Conservation (phyloP, 2,888 invertebrate genomes). For the Aleiodes alternator region DNA sequence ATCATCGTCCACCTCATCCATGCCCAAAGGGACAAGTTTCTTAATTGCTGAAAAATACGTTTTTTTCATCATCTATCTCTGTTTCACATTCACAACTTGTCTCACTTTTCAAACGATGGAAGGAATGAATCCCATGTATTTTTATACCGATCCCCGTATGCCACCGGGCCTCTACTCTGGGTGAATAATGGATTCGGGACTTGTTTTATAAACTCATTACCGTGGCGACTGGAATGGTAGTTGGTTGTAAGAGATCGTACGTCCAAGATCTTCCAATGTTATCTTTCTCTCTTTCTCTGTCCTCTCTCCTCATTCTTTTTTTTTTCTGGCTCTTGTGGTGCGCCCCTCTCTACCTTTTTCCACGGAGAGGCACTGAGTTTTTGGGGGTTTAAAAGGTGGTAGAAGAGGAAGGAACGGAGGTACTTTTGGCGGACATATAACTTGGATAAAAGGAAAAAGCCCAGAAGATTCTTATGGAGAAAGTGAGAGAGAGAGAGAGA, state of each 20-base stretch:
- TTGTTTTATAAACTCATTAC: conserved; percentile 63
- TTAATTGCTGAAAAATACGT: conserved; percentile 49
- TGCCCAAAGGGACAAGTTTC: conserved; percentile 41
- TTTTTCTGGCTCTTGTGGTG: conserved; percentile 7
- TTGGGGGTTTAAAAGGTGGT: conserved; percentile 22
- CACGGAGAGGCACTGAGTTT: conserved; percentile 18
- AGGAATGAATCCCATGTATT: conserved; percentile 52
- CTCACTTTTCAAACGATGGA: conserved; percentile 35
- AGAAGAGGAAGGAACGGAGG: conserved; percentile 23
- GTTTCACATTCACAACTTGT: conserved; percentile 32
- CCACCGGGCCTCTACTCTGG: conserved; percentile 54
- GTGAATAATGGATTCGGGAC: conserved; percentile 61
- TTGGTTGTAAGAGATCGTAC: conserved; percentile 61
- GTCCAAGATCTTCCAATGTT: conserved; percentile 58
- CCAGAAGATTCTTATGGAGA: conserved; percentile 56
- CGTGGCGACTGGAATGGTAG: conserved; percentile 59
- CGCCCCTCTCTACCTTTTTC: not conserved
- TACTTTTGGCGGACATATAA: conserved; percentile 32
- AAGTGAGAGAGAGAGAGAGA: no score
- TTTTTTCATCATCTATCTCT: conserved; percentile 41
- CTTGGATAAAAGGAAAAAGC: conserved; percentile 49
- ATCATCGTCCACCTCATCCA: conserved; percentile 15
- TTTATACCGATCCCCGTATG: conserved; percentile 58
- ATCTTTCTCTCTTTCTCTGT: conserved; percentile 50
- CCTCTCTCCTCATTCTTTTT: conserved; percentile 44